Conservation (phyloP, 2,797 vertebrate species). For the Garrulus glandarius region DNA sequence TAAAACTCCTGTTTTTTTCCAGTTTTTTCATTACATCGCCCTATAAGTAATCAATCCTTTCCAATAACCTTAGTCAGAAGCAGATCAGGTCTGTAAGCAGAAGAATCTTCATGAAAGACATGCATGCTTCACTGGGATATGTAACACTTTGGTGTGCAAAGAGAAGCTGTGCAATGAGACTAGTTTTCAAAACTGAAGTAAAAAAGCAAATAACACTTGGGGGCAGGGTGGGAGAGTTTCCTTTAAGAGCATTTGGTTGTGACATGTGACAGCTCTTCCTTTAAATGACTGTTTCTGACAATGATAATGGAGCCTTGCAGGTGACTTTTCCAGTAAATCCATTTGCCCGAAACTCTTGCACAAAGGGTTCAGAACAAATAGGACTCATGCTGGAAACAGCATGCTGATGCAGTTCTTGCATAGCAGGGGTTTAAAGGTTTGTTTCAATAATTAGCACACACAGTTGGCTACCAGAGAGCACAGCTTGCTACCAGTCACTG, state of each 20-base stretch:
- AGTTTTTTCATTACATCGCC: not conserved
- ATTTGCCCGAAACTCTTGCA: not conserved
- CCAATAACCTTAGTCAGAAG: not conserved
- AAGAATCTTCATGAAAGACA: not conserved
- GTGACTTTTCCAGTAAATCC: not conserved
- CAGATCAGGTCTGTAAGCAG: not conserved
- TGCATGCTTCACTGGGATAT: not conserved
- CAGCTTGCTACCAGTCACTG: not conserved
- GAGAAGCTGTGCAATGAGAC: not conserved
- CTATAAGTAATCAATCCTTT: not conserved
- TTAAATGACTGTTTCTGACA: not conserved
- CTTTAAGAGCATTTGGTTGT: not conserved
- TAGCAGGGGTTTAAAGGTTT: not conserved
- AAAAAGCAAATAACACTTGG: not conserved
- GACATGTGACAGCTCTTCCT: not conserved
- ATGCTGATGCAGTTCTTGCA: not conserved
- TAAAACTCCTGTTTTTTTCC: not conserved
- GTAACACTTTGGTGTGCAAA: not conserved
- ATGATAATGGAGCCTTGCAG: not conserved
- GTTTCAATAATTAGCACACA: not conserved
- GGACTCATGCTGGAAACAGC: not conserved
- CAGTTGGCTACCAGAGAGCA: not conserved
- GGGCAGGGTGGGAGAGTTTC: not conserved
- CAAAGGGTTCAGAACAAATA: not conserved
- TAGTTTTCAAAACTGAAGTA: not conserved